Percentiles rank a stretch among this genome's conserved stretches.
These are phyloP conservation scores for Ceratina calcarata DNA, from an alignment of 1,140 invertebrate genomes.

Conservation along the genomic window DNA sequence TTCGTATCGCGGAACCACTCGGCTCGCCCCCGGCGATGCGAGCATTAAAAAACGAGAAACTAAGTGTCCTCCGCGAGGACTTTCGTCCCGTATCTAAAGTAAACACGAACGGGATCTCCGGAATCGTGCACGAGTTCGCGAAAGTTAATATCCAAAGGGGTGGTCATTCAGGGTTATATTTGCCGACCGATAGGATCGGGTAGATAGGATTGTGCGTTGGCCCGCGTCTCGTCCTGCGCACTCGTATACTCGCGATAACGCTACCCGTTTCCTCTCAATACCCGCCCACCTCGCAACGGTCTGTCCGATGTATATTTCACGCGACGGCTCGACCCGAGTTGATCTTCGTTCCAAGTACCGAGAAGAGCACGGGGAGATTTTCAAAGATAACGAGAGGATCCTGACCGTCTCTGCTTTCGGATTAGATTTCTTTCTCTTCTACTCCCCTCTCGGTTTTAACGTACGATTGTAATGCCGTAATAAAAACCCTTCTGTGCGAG, in stretches of 20 bases:
- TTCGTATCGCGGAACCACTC: slow-evolving; percentile 9
- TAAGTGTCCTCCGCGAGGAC: slow-evolving; percentile 58
- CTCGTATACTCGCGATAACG: slow-evolving; percentile 64
- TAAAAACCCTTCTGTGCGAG: neutral
- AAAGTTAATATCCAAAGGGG: slow-evolving; percentile 65
- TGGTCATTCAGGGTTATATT: slow-evolving; percentile 71
- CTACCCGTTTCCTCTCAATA: slow-evolving; percentile 25
- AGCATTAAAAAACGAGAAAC: slow-evolving; percentile 58
- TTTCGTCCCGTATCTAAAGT: slow-evolving; percentile 63
- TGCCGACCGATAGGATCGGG: slow-evolving; percentile 66
- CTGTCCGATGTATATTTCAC: slow-evolving; percentile 64
- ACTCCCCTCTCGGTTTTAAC: neutral
- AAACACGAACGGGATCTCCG: slow-evolving; percentile 66
- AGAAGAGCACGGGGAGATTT: neutral
- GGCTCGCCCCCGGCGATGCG: neutral
- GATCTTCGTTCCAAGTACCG: slow-evolving; percentile 37
- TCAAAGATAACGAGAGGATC: neutral
- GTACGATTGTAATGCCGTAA: neutral
- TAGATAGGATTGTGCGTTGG: slow-evolving; percentile 67
- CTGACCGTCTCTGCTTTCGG: neutral
- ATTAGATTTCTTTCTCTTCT: slow-evolving; percentile 21
- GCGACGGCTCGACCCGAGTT: slow-evolving; percentile 51
- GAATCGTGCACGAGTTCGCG: slow-evolving; percentile 63
- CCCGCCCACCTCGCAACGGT: slow-evolving; percentile 10
- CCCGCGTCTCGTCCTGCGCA: slow-evolving; percentile 63